A percentile compares a stretch with the other conserved stretches of the same genome.
These are phyloP conservation scores for Homarus gammarus DNA, from an alignment of 2,888 invertebrate genomes.

Conservation along the genomic window DNA sequence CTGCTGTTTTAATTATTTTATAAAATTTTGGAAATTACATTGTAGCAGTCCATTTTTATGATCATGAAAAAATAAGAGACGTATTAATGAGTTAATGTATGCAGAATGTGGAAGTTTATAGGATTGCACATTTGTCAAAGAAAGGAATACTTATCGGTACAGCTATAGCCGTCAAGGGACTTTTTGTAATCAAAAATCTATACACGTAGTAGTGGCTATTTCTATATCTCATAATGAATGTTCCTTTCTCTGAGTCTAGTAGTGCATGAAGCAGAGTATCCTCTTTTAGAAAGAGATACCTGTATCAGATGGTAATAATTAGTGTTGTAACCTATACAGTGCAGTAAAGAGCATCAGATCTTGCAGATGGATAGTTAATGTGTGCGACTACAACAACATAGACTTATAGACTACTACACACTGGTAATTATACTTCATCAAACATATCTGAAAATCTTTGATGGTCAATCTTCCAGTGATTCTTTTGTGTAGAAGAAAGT, in stretches of 20 bases:
- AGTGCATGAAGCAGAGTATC: slow-evolving; percentile 1
- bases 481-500: neutral
- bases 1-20: neutral
- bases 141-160: neutral
- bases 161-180: neutral
- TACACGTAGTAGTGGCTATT: neutral
- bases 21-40: too few species aligned
- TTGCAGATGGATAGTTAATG: neutral
- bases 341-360: neutral
- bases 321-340: slow-evolving; percentile 8
- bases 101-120: neutral
- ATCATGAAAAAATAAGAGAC: too few species aligned
- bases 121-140: neutral
- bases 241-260: slow-evolving; percentile 2
- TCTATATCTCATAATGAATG: neutral
- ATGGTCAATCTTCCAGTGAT: slow-evolving; percentile 10
- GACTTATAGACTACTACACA: neutral
- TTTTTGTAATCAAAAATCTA: slow-evolving; percentile 9
- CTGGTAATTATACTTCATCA: neutral
- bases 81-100: neutral
- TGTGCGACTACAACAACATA: neutral
- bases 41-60: too few species aligned
- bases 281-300: slow-evolving; percentile 13
- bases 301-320: slow-evolving; percentile 1
- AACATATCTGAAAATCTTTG: neutral